Evolutionary conservation across 2,113 vertebrate genomes (phyloP).

Genomic region (Barnardius zonarius): DNA sequence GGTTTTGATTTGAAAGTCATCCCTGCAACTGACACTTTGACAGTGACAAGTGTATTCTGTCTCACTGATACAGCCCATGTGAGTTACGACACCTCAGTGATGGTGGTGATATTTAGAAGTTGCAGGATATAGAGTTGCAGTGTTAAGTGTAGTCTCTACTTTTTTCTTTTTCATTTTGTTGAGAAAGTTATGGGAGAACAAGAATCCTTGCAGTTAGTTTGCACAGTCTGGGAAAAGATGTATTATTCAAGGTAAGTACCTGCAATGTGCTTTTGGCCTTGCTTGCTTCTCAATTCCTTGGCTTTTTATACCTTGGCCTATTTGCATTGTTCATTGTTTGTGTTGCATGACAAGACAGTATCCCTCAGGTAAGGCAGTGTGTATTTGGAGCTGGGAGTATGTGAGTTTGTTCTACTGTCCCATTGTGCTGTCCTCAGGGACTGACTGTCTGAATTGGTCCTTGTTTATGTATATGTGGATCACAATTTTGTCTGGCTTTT

Average conservation of each 20-base stretch:
- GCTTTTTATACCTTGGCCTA: neutral
- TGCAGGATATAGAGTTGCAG: neutral
- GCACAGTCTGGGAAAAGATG: neutral
- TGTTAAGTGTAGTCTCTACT: neutral
- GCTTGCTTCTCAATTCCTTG: neutral
- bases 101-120: neutral
- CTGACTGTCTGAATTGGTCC: neutral
- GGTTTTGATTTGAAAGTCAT: neutral
- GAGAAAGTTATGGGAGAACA: neutral
- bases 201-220: neutral
- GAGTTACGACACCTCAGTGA: neutral
- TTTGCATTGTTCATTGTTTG: neutral
- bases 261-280: neutral
- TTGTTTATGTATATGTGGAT: neutral
- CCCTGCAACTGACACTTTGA: neutral
- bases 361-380: neutral
- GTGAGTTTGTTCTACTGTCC: neutral
- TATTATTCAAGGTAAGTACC: neutral
- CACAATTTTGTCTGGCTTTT: neutral
- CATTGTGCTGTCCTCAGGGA: neutral
- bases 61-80: neutral
- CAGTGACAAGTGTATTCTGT: neutral
- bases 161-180: neutral
- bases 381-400: neutral
- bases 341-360: neutral